Percentiles rank a stretch among this genome's conserved stretches.
Conservation (phyloP, 2,888 invertebrate species). For the Eupithecia pulchellata region DNA sequence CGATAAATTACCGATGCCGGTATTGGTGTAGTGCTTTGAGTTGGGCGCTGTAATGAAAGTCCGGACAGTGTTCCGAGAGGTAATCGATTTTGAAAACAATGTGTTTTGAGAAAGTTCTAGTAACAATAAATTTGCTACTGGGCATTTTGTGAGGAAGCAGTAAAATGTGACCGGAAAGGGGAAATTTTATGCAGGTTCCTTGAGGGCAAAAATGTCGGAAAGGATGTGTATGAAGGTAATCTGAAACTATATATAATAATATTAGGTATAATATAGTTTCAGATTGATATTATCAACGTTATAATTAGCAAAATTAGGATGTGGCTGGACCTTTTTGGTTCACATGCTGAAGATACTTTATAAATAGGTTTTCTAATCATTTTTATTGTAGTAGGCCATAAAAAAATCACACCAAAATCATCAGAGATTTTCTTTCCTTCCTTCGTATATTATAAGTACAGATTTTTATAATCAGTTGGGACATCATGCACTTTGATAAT, state of each 20-base stretch:
- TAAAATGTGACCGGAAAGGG: not conserved
- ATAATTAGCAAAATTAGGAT: too few relatives aligned
- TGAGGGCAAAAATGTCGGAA: not conserved
- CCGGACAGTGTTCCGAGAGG: constrained; percentile 35
- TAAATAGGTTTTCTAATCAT: too few relatives aligned
- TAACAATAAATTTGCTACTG: constrained; percentile 15
- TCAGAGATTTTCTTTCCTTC: too few relatives aligned
- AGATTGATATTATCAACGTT: too few relatives aligned
- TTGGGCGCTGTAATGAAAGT: constrained; percentile 39
- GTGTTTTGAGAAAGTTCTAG: constrained; percentile 27
- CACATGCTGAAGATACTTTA: too few relatives aligned
- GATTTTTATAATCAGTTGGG: not conserved
- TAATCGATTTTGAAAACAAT: constrained; percentile 40
- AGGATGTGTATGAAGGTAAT: too few relatives aligned
- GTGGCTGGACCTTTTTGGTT: too few relatives aligned
- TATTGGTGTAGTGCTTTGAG: constrained; percentile 51
- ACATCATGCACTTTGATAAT: not conserved
- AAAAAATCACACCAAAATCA: too few relatives aligned
- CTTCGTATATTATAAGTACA: too few relatives aligned
- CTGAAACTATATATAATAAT: too few relatives aligned
- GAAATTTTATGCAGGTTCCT: not conserved
- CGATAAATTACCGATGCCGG: constrained; percentile 57
- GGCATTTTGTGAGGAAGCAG: not conserved
- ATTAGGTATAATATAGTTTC: too few relatives aligned
- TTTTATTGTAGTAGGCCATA: too few relatives aligned